Base-by-base conservation (phyloP, 2,888 invertebrate species). In the Macrosoma leucophasiata region DNA sequence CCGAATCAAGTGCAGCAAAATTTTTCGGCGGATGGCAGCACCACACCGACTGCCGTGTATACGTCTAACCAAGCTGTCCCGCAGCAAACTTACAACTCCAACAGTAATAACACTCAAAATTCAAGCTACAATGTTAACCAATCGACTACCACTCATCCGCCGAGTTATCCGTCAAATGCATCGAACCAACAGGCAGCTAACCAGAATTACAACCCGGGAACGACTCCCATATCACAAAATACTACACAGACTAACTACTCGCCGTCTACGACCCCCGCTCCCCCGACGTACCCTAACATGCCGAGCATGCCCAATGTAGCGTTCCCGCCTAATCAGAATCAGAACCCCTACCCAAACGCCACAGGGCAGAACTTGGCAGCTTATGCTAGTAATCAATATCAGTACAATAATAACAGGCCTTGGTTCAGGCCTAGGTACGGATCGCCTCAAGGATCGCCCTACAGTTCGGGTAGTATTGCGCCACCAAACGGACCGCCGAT, bases 321-420 rank as follows among this genome's bases (percentile, higher is more conserved):
- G 0, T 78, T 69, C 28, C 71, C 73, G 4, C 69, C 72, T 0
- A 71, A 62, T 26, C 78, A 73, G 30, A 71, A 62, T 26, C 78
- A 73, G 30, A 81, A 79, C 38, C 82, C 79, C 1, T 82, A 82
- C 32, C 82, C 82, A 0, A 82, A 82, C 33, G 82, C 82, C 2
- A 79, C 81, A 1, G 82, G 82, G 0, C 82, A 82, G 31, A 82
- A 82, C 45, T 57, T 82, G 60, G 82, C 82, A 40, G 82, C 82
- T 31, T 81, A 81, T 33, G 81, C 82, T 1, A 79, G 67, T 43
- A 81, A 78, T 35, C 81, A 81, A 50, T 82, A 79, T 26, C 78
- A 76, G 31, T 79, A 78, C 35, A 75, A 69, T n/a, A 75, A 69
- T n/a, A 77, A 74, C 29, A 55, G 82, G 13, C 82, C 82, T 0